Evolutionary conservation across 2,888 invertebrate species (phyloP), one percentile per base, ranked within the genome.

Genomic region (Andricus quercusramuli): DNA sequence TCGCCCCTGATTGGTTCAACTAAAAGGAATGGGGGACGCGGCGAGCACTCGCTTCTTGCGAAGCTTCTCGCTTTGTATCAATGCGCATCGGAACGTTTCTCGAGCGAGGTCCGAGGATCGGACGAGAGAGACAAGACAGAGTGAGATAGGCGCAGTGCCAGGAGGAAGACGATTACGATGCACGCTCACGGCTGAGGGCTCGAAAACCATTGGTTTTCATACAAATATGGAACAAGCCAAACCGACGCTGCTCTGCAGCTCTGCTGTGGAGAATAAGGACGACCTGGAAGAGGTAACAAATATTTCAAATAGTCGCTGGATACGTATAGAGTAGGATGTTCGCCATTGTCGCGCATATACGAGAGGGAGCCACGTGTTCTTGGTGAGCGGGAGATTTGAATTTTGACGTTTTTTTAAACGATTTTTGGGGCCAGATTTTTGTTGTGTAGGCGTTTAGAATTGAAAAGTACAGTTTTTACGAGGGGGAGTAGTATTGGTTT

Each of bases 251-350:
- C 91, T 86, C 96, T 96, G 91, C 96, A 96, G 94, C 94, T 95
- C 96, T 92, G 95, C 95, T 92, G 96, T 97, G 93, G 97, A 97
- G 95, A 96, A 95, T 94, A 97, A 96, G 95, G 97, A 97, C 94
- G 97, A 97, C 93, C 95, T 96, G 93, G 97, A 97, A 93, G 97
- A 97, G 97, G 97, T 97, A 96, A 95, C 93, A 88, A 88, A 89
- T 89, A 89, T 90, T 90, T 90, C 82, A 90, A 91, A 89, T 90
- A 89, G 86, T 90, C 89, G 86, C 89, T 90, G 89, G 86, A 89
- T 90, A 90, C 90, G 89, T 90, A 90, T 91, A 88, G 87, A 88
- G 89, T 91, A 87, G 88, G 88, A 90, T 89, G 87, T 89, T 90
- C 89, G 91, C 91, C 91, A 91, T 93, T 93, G 93, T 93, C 93